A percentile compares a stretch with the other conserved stretches of the same genome.
Conservation (phyloP, 2,797 vertebrate species). For the Tamandua tetradactyla region DNA sequence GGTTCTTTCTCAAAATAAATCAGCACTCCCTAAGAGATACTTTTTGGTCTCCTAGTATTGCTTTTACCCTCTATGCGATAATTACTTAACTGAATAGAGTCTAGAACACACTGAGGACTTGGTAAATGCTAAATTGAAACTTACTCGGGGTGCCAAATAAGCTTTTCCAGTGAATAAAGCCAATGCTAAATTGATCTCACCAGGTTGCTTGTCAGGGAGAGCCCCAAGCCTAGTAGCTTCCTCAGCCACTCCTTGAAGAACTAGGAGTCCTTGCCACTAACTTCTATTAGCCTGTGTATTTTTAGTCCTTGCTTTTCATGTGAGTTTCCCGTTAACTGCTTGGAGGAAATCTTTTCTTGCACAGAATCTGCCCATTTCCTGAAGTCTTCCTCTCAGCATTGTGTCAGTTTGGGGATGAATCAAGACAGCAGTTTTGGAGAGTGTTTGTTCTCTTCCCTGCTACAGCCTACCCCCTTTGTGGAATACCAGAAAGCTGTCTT, state of each 20-base stretch:
- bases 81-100: neutral
- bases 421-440: slow-evolving; percentile 73
- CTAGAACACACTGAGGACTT: neutral
- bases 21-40: neutral
- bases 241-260: slow-evolving; percentile 86
- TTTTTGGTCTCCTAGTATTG: neutral
- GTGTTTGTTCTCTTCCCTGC: slow-evolving; percentile 51
- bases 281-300: slow-evolving; percentile 77
- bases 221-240: slow-evolving; percentile 27
- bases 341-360: slow-evolving; percentile 81
- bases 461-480: slow-evolving; percentile 34
- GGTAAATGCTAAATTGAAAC: slow-evolving; percentile 6
- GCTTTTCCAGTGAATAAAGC: slow-evolving; percentile 2
- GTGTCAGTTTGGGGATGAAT: slow-evolving; percentile 75
- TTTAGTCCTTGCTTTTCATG: slow-evolving; percentile 77
- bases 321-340: slow-evolving; percentile 78
- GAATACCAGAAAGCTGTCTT: slow-evolving; percentile 71
- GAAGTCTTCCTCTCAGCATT: slow-evolving; percentile 74
- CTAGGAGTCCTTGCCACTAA: slow-evolving; percentile 74
- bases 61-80: neutral
- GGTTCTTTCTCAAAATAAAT: neutral
- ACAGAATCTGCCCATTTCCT: slow-evolving; percentile 78
- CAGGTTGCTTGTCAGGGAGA: neutral
- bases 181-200: neutral
- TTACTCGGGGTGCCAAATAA: neutral